Evolutionary conservation across 2,888 invertebrate genomes (phyloP), one percentile per base, ranked within the genome.

Genomic region (Himalopsyche anomala): DNA sequence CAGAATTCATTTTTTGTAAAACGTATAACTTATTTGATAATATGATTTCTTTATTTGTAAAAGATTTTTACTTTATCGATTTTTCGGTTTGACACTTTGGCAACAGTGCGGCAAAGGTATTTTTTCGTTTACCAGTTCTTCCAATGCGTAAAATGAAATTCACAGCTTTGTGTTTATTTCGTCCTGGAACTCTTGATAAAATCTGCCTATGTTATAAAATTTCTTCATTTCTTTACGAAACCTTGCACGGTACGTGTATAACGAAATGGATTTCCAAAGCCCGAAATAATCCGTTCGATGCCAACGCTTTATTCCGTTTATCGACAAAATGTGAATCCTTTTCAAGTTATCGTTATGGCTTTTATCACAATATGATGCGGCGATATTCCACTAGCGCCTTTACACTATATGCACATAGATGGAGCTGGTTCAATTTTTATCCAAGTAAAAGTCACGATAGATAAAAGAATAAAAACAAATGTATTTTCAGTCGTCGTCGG

Each of bases 271-370:
- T 74, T 38, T 36, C 12, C 74, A 74, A 38, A 74, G 11, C 38
- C 15, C 15, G 74, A 74, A 74, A 74, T 38, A 74, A 74, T 74
- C 74, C 74, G 74, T 74, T 36, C 28, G 36, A 74, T 19, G 12
- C 28, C 36, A 74, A 74, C 74, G 74, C 38, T 74, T 74, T 74
- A 74, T 74, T 74, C 74, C 74, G 74, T 36, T 74, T 74, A 74
- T 74, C 74, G 74, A 3, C 36, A 36, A 74, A 74, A 74, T 74
- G 74, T 12, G 74, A 74, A 74, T 74, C 74, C 36, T 74, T 36
- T 74, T 74, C 74, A 74, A 74, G 28, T 74, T 74, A 28, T 28
- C 62, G 19, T 28, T 28, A 62, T 62, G 28, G 28, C 8, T 28
- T 62, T 62, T 62, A 62, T 62, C 62, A n/a, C 62, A 62, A 15